Evolutionary conservation across 2,888 invertebrate genomes (phyloP).

Genomic region (Bombylius discolor): DNA sequence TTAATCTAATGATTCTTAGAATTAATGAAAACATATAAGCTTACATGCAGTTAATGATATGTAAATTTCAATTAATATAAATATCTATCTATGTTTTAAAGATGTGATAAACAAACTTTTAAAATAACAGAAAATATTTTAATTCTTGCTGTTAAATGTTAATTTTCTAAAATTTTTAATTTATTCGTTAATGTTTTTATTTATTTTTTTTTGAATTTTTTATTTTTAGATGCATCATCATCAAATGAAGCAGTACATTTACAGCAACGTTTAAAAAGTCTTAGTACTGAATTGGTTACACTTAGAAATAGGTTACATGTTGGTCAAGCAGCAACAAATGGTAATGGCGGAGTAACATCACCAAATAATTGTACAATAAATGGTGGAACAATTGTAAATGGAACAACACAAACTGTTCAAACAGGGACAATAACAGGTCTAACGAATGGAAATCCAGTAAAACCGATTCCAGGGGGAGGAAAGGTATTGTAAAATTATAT

Average conservation of each 20-base stretch:
- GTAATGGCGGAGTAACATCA: constrained; percentile 20
- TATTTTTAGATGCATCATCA: constrained; percentile 71
- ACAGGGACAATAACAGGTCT: constrained; percentile 16
- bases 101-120: no score
- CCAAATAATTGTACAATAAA: constrained; percentile 9
- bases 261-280: constrained; percentile 78
- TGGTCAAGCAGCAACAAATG: constrained; percentile 40
- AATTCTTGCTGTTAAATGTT: no score
- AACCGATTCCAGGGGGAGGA: constrained; percentile 6
- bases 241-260: constrained; percentile 89
- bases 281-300: constrained; percentile 84
- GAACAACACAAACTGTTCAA: constrained; percentile 20
- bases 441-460: constrained; percentile 23
- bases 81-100: no score
- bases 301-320: constrained; percentile 81
- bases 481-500: not conserved
- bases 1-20: no score
- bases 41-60: no score
- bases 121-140: no score
- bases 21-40: no score
- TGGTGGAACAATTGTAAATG: not conserved
- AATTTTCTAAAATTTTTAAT: no score
- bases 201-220: not conserved
- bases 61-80: no score
- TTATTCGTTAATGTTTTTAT: not conserved